phyloP scores from a whole-genome alignment of 2,797 vertebrate species.

The Coregonus ussuriensis region DNA sequence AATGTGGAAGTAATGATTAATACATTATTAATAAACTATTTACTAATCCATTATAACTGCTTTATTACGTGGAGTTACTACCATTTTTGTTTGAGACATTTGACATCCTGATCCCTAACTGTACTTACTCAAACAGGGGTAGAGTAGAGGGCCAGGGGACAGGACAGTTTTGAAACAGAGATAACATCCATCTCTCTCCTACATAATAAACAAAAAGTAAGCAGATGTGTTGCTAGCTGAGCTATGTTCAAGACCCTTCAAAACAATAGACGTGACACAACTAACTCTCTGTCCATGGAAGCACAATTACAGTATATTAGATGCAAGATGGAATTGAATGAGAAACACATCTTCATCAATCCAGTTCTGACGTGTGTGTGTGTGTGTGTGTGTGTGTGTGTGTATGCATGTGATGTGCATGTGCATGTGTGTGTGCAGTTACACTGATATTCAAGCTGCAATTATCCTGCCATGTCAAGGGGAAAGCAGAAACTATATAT shows the following conservation, averaged over 20 bases:
- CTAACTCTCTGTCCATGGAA: not conserved
- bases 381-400: too few species aligned
- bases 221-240: not conserved
- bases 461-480: not conserved
- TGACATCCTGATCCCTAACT: slow-evolving; percentile 1
- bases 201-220: not conserved
- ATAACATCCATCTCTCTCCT: slow-evolving; percentile 21
- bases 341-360: not conserved
- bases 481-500: not conserved
- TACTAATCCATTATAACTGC: slow-evolving; percentile 14
- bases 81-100: slow-evolving; percentile 16
- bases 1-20: not conserved
- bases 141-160: not conserved
- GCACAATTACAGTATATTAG: not conserved
- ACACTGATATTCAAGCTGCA: not conserved
- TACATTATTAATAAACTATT: not conserved
- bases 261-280: not conserved
- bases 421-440: not conserved
- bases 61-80: slow-evolving; percentile 16
- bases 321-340: not conserved
- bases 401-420: too few species aligned
- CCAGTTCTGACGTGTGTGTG: not conserved
- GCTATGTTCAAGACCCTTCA: not conserved
- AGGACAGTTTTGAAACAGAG: slow-evolving; percentile 1
- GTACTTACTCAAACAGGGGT: not conserved